These are phyloP conservation scores for Philhelius pedissequus DNA, from an alignment of 2,888 invertebrate genomes.

Conservation along the genomic window DNA sequence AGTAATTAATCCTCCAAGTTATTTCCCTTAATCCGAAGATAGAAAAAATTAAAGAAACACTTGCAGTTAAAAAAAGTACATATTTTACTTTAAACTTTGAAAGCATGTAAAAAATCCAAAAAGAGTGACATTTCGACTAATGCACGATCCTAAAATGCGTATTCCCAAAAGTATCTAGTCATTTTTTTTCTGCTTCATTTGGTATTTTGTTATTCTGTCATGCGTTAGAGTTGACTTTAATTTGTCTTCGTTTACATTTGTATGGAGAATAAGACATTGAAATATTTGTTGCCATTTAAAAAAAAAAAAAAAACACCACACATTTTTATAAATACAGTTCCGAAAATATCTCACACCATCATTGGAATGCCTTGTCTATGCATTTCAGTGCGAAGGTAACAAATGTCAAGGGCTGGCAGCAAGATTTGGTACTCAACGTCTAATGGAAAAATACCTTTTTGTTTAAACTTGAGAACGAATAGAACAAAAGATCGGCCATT, in stretches of 20 bases:
- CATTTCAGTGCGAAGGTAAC: conserved; percentile 9
- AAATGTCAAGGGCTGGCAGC: conserved; percentile 56
- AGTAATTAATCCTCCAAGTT: conserved; percentile 47
- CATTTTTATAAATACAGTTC: neutral
- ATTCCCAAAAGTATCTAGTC: neutral
- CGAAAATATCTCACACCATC: conserved; percentile 29
- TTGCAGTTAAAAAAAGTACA: neutral
- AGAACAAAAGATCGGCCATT: neutral
- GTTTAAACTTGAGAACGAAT: neutral
- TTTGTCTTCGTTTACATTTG: conserved; percentile 26
- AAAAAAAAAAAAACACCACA: neutral
- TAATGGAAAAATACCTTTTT: neutral
- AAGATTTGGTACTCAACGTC: conserved; percentile 1
- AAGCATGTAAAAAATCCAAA: neutral
- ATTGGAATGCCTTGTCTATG: conserved; percentile 1
- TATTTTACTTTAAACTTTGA: neutral
- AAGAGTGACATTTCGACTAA: conserved; percentile 29
- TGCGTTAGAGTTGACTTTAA: conserved; percentile 42
- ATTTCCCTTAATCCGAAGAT: conserved; percentile 10
- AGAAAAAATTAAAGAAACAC: conserved; percentile 1
- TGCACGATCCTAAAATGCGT: neutral
- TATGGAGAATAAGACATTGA: conserved; percentile 45
- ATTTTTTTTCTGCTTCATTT: conserved; percentile 52
- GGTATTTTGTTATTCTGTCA: conserved; percentile 40
- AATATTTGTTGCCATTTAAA: conserved; percentile 62